These are phyloP conservation scores for Trissolcus brochymenae DNA, from an alignment of 2,888 invertebrate genomes.

Conservation along the genomic window DNA sequence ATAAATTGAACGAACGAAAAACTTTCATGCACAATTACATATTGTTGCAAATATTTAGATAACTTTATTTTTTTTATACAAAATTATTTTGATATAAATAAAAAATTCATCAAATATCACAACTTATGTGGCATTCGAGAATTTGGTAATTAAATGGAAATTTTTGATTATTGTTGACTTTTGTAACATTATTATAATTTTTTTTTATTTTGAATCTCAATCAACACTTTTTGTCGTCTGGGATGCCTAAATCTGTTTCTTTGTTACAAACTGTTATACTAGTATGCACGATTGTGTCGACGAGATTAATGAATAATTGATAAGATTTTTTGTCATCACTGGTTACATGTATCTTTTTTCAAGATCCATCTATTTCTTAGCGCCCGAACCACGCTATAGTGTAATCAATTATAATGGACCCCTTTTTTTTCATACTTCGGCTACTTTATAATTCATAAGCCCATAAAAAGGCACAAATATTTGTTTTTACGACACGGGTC, in stretches of 20 bases:
- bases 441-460: constrained; percentile 2
- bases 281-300: not conserved
- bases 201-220: not conserved
- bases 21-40: too few relatives aligned
- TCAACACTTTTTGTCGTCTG: too few relatives aligned
- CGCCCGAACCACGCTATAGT: constrained; percentile 1
- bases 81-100: too few relatives aligned
- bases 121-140: too few relatives aligned
- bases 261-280: constrained; percentile 1
- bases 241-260: not conserved
- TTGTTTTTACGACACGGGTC: constrained; percentile 1
- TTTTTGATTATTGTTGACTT: not conserved
- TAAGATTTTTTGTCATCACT: constrained; percentile 1
- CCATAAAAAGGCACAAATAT: not conserved
- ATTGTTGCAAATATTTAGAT: too few relatives aligned
- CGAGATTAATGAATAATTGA: constrained; percentile 9
- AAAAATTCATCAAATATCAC: too few relatives aligned
- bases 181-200: constrained; percentile 1
- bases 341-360: constrained; percentile 7
- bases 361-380: constrained; percentile 3
- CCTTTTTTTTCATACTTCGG: constrained; percentile 4
- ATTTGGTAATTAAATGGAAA: not conserved
- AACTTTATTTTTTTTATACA: too few relatives aligned
- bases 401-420: constrained; percentile 6
- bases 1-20: too few relatives aligned